A percentile compares a stretch with the other conserved stretches of the same genome.
Evolutionary conservation across 1,140 invertebrate genomes (phyloP).

Genomic region (Tetramorium parvispinum): DNA sequence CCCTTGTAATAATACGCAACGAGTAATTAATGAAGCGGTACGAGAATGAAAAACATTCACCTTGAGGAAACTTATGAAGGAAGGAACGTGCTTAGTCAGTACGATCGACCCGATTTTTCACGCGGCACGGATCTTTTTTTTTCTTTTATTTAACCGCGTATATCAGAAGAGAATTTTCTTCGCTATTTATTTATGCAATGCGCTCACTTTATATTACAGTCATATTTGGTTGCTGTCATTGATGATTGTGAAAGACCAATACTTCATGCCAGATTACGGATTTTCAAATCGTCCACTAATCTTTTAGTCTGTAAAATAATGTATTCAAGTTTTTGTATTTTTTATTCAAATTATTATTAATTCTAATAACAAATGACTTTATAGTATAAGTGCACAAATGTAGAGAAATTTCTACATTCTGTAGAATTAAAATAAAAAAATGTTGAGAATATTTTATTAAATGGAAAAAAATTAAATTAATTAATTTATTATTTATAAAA

Average conservation of each 20-base stretch:
- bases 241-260: constrained; percentile 90
- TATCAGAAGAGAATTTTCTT: neutral
- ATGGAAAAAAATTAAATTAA: neutral
- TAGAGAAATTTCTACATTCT: neutral
- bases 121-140: constrained; percentile 34
- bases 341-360: neutral
- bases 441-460: neutral
- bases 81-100: constrained; percentile 49
- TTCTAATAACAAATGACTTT: neutral
- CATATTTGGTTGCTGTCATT: constrained; percentile 89
- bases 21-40: constrained; percentile 48
- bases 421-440: neutral
- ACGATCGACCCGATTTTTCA: constrained; percentile 3
- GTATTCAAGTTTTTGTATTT: neutral
- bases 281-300: constrained; percentile 87
- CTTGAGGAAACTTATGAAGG: constrained; percentile 50
- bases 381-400: neutral
- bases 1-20: constrained; percentile 54
- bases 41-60: constrained; percentile 44
- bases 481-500: neutral
- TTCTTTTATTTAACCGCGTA: constrained; percentile 21
- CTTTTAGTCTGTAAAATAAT: neutral
- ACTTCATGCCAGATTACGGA: constrained; percentile 88
- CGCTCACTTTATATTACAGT: constrained; percentile 85
- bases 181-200: constrained; percentile 9